Percentiles rank a stretch among this genome's conserved stretches.
phyloP scores from a whole-genome alignment of 2,113 vertebrate species.

The Calyptomena viridis region DNA sequence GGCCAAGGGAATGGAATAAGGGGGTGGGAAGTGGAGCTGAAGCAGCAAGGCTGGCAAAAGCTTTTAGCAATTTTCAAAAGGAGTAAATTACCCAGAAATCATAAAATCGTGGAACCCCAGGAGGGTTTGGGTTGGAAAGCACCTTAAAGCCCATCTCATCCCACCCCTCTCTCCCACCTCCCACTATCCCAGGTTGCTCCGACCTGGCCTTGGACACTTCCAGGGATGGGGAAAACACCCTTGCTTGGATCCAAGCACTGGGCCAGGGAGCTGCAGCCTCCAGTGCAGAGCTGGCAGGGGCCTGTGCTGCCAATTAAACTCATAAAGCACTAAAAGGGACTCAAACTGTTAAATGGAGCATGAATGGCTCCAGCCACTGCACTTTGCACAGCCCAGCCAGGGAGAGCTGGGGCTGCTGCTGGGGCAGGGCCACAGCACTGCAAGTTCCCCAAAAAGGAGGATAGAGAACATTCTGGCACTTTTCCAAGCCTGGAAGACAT shows the following conservation, averaged over 20 bases:
- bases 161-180: background rate
- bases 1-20: fast-evolving
- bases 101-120: background rate
- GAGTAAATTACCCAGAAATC: background rate
- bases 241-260: background rate
- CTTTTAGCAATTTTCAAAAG: background rate
- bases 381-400: too few relatives aligned
- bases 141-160: fast-evolving
- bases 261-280: background rate
- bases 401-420: too few relatives aligned
- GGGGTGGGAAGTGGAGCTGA: background rate
- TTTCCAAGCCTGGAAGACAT: background rate
- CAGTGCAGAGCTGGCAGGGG: background rate
- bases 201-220: background rate
- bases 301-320: background rate
- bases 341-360: too few relatives aligned
- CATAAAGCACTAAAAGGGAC: background rate
- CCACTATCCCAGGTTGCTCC: background rate
- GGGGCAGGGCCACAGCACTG: background rate
- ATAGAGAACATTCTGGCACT: fast-evolving
- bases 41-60: background rate
- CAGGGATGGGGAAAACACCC: background rate
- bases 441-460: background rate
- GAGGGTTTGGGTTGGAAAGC: too few relatives aligned
- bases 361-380: background rate